Base-by-base conservation (phyloP, 2,113 vertebrate genomes). In the Rhegmatorhina hoffmannsi region DNA sequence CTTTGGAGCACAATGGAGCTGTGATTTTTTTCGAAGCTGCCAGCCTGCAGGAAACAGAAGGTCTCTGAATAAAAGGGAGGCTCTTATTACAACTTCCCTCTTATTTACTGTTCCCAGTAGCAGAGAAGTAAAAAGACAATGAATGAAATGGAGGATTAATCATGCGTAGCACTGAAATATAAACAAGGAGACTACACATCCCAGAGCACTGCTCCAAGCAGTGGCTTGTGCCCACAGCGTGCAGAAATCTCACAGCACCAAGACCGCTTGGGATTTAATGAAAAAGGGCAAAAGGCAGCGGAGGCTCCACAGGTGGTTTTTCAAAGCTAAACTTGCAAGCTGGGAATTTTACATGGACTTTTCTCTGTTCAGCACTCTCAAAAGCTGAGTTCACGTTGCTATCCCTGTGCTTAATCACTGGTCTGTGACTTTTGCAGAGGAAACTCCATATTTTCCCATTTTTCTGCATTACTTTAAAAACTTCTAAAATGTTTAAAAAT, bases 1-100 rank as follows among this genome's bases (percentile, higher is more conserved):
- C 82, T 94, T 44, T 0, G 43, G 82, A 95, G 63, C 72, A 94
- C 90, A 96, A 92, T 76, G 66, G 87, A 90, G 90, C 92, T 94
- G 96, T 94, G 93, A 92, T 91, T 95, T 95, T 87, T 90, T 94
- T 69, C 3, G 2, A 84, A 88, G 79, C 79, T 0, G 8, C 83
- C 92, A 96, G 87, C 88, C 76, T 93, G 92, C 93, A 95, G 96
- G 96, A 97, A 97, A 96, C 94, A 95, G 92, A 93, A 96, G 94
- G 94, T 84, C 90, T 90, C 92, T 84, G 92, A 95, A 94, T 91
- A 95, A 96, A 94, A 92, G 83, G 75, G 93, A 96, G 93, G 85
- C 93, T 97, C 95, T 90, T 88, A 85, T 95, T 96, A 95, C 94
- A 95, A 90, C 94, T 96, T 96, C 93, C 90, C 85, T 94, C 91